These are phyloP conservation scores for Oscheius myriophilus DNA, from an alignment of 2,888 invertebrate species.

Conservation along the genomic window DNA sequence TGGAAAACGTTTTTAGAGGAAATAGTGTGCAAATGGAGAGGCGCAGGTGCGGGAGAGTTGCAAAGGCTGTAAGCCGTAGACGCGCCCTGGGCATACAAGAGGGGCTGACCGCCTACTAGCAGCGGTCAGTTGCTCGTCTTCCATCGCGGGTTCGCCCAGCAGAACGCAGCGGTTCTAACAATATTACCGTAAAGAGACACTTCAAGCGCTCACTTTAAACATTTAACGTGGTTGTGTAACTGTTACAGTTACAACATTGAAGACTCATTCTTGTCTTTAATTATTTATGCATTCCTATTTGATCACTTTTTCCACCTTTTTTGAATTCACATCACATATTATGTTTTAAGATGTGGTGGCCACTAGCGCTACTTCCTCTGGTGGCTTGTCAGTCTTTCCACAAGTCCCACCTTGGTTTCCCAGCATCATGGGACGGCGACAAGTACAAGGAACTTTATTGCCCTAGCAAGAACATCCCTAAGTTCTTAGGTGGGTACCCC, in stretches of 20 bases:
- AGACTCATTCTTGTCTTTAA: no score
- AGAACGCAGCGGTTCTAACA: no score
- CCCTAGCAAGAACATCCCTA: constrained; percentile 68
- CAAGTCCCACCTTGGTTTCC: constrained; percentile 62
- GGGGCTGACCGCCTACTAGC: constrained; percentile 27
- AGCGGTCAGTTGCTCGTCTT: constrained; percentile 28
- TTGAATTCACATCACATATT: background rate
- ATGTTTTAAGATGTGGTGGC: constrained; percentile 19
- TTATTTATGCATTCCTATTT: background rate
- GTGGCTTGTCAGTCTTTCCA: constrained; percentile 40
- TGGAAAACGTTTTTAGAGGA: constrained; percentile 5
- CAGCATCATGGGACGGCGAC: constrained; percentile 70
- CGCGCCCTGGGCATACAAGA: constrained; percentile 28
- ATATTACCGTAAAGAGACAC: no score
- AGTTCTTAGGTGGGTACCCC: constrained; percentile 64
- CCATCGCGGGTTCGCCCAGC: constrained; percentile 13
- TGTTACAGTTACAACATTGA: no score
- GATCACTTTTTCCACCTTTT: background rate
- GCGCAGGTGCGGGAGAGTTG: constrained; percentile 20
- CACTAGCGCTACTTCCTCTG: constrained; percentile 8
- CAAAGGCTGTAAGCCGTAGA: constrained; percentile 25
- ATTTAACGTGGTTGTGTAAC: no score
- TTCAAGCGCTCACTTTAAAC: no score
- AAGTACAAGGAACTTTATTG: constrained; percentile 68
- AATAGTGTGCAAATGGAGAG: constrained; percentile 1